Conservation (phyloP, 2,888 invertebrate species). For the Malthinus flaveolus region DNA sequence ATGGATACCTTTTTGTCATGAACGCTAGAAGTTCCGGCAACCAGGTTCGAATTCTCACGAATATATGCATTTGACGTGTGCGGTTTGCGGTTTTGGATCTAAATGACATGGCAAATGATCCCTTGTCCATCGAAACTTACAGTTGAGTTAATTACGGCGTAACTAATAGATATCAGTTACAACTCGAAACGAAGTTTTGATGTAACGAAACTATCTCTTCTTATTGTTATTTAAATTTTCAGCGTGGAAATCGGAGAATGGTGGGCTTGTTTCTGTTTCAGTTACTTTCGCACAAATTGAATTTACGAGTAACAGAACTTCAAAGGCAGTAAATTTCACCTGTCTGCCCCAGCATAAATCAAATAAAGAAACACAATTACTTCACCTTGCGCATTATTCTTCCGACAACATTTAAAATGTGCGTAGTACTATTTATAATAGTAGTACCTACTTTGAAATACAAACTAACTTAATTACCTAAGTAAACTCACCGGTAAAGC, state of each 20-base stretch:
- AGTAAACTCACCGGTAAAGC: constrained; percentile 72
- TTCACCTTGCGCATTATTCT: not conserved
- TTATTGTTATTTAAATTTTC: no score
- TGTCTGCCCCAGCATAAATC: constrained; percentile 13
- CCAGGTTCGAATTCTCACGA: constrained; percentile 16
- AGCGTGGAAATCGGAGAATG: not conserved
- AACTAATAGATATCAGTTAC: not conserved
- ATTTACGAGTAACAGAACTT: constrained; percentile 8
- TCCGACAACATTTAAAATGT: not conserved
- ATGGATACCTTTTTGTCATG: constrained; percentile 15
- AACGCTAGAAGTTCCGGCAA: constrained; percentile 20
- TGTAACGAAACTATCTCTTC: no score
- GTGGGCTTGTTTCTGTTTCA: constrained; percentile 2
- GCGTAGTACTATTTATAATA: not conserved
- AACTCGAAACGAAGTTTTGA: no score
- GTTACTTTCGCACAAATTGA: constrained; percentile 3
- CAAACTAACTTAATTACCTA: not conserved
- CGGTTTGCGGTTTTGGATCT: constrained; percentile 17
- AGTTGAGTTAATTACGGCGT: not conserved
- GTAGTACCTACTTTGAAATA: not conserved
- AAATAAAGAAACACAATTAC: constrained; percentile 10
- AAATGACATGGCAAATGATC: constrained; percentile 3
- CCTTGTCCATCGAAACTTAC: not conserved
- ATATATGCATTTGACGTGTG: constrained; percentile 23
- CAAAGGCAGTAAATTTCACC: constrained; percentile 12